Evolutionary conservation across 1,140 invertebrate species (phyloP), one percentile per base, ranked within the genome.

Genomic region (Medauroidea extradentata): DNA sequence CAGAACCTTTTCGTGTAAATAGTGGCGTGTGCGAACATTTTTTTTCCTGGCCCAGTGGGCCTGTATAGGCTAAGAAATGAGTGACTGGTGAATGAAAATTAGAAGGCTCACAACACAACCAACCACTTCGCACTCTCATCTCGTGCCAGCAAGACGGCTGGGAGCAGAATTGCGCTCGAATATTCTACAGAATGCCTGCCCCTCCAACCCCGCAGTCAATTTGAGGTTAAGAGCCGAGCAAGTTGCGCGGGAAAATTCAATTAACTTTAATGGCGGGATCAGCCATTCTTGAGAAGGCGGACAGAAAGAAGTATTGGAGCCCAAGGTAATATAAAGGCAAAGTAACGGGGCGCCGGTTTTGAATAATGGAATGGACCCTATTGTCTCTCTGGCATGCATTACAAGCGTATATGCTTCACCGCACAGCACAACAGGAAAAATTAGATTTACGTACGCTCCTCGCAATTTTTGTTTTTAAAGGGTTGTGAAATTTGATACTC

Each of bases 261-360:
- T 61, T 61, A 61, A 58, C 53, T 58, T 61, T 61, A 61, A 61
- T 58, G 60, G 64, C 16, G 62, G 59, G 63, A 57, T 57, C 56
- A 57, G 46, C 56, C 46, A 44, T 44, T 19, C 41, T 16, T n/a
- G 61, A n/a, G n/a, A n/a, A n/a, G n/a, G n/a, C n/a, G 24, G 50
- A n/a, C 42, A 49, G 38, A 18, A 27, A 16, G 52, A 34, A 44
- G 46, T 57, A 27, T 23, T 27, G 56, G 41, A n/a, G 42, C 25
- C 46, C 29, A 27, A 14, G 42, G 11, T 27, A 27, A 44, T 56
- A 44, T 25, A 46, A 48, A 11, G 29, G 29, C 29, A 48, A 49
- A 44, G 38, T 9, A 44, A 41, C 25, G 44, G 18, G 13, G 23
- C 21, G 56, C 25, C 3, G 29, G 19, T 50, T 57, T 44, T 52